Base-by-base conservation (phyloP, 2,113 vertebrate genomes). In the Piaya cayana region DNA sequence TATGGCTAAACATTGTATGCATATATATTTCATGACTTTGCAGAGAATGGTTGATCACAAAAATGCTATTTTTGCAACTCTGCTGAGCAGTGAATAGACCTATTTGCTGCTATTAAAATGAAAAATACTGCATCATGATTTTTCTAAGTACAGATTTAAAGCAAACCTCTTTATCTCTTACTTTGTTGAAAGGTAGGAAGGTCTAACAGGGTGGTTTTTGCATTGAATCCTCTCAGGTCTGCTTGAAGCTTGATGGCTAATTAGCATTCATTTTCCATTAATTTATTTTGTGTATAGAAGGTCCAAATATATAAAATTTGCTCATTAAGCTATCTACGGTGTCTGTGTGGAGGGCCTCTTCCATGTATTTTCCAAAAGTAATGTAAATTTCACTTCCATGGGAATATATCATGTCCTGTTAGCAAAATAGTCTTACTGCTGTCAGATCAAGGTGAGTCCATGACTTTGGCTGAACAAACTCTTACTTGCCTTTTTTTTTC, bases 21-120 rank as follows among this genome's bases (percentile, higher is more conserved):
- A 30, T 15, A 60, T 64, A 26, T 36, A 42, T 65, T 36, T 82
- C 18, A 88, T 80, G 63, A 70, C 47, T 74, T 63, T 91, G 64
- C 68, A 90, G 93, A 88, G 63, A 95, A 70, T 8, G 25, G 39
- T 67, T 80, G 72, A 88, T 77, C 80, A 58, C 26, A 74, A 94
- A 96, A 47, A n/a, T 25, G 50, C 19, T 43, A 3, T 47, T 60
- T 82, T 47, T 69, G 16, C 50, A 77, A 55, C 26, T 85, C 53
- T 87, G 42, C 14, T 3, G 17, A 88, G 26, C 22, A 59, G 15
- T 19, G 49, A 91, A 77, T 21, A 82, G 36, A 75, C 3, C 5
- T 10, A 59, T 39, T 23, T 84, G 52, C 10, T n/a, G 43, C 9
- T 36, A 63, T 21, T 30, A 23, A 53, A 39, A 45, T 45, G 43